Evolutionary conservation across 2,113 vertebrate species (phyloP), one percentile per base, ranked within the genome.

Genomic region (Dasyornis broadbenti): DNA sequence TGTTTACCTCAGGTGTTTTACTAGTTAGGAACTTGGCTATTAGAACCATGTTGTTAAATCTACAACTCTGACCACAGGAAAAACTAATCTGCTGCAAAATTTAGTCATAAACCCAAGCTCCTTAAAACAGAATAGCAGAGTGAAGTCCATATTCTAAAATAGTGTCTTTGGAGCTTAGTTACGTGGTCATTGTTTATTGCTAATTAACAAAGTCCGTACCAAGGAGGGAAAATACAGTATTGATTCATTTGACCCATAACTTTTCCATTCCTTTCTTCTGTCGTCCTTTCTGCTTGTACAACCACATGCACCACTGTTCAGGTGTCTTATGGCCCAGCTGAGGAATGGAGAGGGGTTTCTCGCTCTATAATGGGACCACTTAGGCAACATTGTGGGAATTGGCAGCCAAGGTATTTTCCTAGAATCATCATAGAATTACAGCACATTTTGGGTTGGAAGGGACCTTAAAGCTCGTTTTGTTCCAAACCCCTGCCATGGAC

Each of bases 281-380:
- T 31, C 42, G 27, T 76, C 35, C 35, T 6, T 71, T 83, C 53
- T 86, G 37, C 72, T 90, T 40, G 53, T 37, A 61, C 27, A 50
- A 10, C 6, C 6, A 13, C 0, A 0, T 22, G 21, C 28, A 17
- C 28, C 15, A 1, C 45, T 64, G 33, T 33, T 53, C 17, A 52
- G 37, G 7, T 68, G 18, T 37, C 33, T 33, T 23, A 44, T 10
- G 33, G 45, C 37, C 37, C 63, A 39, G 72, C 54, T 45, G 13
- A 60, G 39, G 27, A 60, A 44, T 19, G 33, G 18, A 60, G 53
- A 44, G 59, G 22, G 27, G 13, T 3, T 37, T 77, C 49, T 60
- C 68, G 27, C 11, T 52, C 27, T 37, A 0, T 37, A 52, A 27
- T 10, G 33, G 37, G 27, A 11, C 22, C 27, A 53, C 22, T 23